Evolutionary conservation across 1,140 invertebrate genomes (phyloP).

Genomic region (Drosophila pruinosa): DNA sequence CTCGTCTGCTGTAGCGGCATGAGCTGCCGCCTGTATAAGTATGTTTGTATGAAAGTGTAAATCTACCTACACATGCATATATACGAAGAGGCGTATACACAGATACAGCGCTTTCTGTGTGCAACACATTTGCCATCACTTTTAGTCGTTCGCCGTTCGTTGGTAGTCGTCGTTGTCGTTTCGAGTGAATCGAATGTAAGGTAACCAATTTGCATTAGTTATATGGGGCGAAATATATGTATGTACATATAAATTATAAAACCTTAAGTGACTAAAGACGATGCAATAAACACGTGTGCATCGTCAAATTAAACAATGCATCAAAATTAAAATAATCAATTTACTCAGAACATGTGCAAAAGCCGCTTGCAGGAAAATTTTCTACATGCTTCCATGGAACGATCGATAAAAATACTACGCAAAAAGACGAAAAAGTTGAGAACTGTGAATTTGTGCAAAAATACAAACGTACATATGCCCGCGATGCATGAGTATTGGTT

Average conservation of each 20-base stretch:
- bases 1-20: conserved; percentile 42
- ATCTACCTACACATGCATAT: conserved; percentile 15
- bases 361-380: conserved; percentile 45
- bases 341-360: conserved; percentile 32
- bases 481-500: conserved; percentile 38
- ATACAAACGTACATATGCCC: conserved; percentile 40
- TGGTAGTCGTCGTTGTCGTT: conserved; percentile 78
- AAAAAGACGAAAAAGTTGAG: conserved; percentile 66
- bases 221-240: conserved; percentile 65
- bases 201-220: conserved; percentile 65
- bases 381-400: conserved; percentile 51
- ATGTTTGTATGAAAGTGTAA: conserved; percentile 16
- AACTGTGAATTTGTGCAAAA: conserved; percentile 78
- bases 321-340: background rate
- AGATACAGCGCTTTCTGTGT: conserved; percentile 60
- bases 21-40: conserved; percentile 33
- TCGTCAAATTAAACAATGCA: conserved; percentile 26
- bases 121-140: conserved; percentile 66
- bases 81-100: conserved; percentile 32
- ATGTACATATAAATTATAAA: conserved; percentile 34
- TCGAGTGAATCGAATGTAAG: conserved; percentile 80
- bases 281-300: conserved; percentile 51
- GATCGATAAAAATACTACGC: conserved; percentile 74
- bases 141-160: conserved; percentile 72
- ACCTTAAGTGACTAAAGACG: conserved; percentile 22